Evolutionary conservation across 1,140 invertebrate species (phyloP), one percentile per base, ranked within the genome.

Genomic region (Harpegnathos saltator): DNA sequence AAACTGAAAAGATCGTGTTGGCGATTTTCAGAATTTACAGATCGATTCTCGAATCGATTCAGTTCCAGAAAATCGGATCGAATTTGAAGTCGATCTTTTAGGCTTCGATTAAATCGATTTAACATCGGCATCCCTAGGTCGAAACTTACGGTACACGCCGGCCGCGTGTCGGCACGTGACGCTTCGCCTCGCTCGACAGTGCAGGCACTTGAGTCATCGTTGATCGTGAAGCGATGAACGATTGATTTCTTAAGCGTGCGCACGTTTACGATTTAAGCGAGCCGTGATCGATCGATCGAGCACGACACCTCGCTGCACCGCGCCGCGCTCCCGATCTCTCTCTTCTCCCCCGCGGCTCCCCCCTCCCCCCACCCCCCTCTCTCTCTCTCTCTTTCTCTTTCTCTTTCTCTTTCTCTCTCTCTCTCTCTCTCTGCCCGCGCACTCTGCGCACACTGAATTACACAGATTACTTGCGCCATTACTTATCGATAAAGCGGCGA

Each of bases 181-280:
- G 22, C 63, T 24, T 19, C 50, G 62, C 38, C 5, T 68, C 75
- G 52, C 33, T 80, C 33, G 75, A 80, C 69, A 59, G 65, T 71
- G 33, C 61, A 54, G n/a, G 56, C 62, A 58, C 50, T 33, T 58
- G 63, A 78, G 56, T 68, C 50, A 78, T 68, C 52, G n/a, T n/a
- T 50, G n/a, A n/a, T 63, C 9, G 24, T 9, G 38, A 44, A 44
- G 17, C 19, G 19, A n/a, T n/a, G n/a, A 66, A 54, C 61, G 61
- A 78, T 68, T 56, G 75, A 68, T 78, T 78, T 78, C 75, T 56
- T 56, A 68, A 68, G 54, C 63, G 38, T 11, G 38, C 19, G 62
- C 26, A 26, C 48, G 19, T 65, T 54, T 50, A 54, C 11, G 15
- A 68, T 78, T 56, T 69, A 58, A 58, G 56, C 50, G 5, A 17